Percentiles rank a stretch among this genome's conserved stretches.
Conservation (phyloP, 2,113 vertebrate species). For the Hylia prasina region DNA sequence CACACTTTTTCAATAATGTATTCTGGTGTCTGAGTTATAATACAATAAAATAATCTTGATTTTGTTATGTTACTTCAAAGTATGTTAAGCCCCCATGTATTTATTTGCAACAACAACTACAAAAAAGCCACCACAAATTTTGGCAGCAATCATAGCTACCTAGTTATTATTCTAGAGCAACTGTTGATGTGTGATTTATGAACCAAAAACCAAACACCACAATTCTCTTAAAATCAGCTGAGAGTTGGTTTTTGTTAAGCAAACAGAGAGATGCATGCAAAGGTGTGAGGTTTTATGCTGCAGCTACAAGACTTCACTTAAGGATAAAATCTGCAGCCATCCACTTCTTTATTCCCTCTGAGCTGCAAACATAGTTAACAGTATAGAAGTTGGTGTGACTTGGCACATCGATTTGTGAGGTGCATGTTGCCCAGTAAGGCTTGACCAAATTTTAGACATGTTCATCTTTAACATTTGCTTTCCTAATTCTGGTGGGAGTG, state of each 20-base stretch:
- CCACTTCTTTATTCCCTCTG: not conserved
- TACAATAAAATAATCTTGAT: not conserved
- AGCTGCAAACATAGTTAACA: fast-evolving
- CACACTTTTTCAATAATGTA: not conserved
- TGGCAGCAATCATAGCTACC: not conserved
- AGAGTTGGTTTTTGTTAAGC: not conserved
- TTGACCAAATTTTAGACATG: not conserved
- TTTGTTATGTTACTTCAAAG: not conserved
- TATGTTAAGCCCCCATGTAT: not conserved
- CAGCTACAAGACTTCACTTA: not conserved
- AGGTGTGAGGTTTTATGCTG: not conserved
- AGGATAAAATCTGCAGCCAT: not conserved
- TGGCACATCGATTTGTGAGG: not conserved
- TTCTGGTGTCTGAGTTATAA: not conserved
- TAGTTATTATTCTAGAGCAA: not conserved
- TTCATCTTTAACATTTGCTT: not conserved
- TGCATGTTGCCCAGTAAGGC: not conserved
- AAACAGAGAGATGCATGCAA: not conserved
- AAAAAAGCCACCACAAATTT: not conserved
- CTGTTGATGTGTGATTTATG: not conserved
- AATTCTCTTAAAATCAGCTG: not conserved
- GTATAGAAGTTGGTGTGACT: not conserved
- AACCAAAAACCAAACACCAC: not conserved
- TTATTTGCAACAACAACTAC: not conserved
- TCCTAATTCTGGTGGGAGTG: not conserved